These are phyloP conservation scores for Tryphoninae sp. DNA, from an alignment of 2,888 invertebrate genomes.

Conservation along the genomic window DNA sequence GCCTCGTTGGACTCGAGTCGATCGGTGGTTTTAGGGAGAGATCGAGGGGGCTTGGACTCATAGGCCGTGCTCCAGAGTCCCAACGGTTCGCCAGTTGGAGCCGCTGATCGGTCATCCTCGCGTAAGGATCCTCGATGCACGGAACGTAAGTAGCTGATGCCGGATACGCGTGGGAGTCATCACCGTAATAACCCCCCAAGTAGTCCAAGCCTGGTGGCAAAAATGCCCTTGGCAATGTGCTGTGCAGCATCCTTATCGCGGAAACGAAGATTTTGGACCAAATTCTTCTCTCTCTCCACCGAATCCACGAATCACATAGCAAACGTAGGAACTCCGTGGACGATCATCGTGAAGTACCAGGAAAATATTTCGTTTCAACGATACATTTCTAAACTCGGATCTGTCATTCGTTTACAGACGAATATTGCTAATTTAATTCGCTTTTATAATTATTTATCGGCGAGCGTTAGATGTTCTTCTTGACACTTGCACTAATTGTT, in stretches of 20 bases:
- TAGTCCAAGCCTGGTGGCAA: conserved; percentile 74
- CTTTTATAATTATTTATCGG: too few relatives aligned
- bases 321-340: too few relatives aligned
- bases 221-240: conserved; percentile 77
- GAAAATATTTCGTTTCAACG: not conserved
- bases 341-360: too few relatives aligned
- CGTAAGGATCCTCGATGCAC: conserved; percentile 69
- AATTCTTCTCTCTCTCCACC: not conserved
- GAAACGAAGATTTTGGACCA: not conserved
- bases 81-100: conserved; percentile 47
- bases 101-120: conserved; percentile 62
- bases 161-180: conserved; percentile 71
- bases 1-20: conserved; percentile 18
- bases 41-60: conserved; percentile 86
- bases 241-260: conserved; percentile 75
- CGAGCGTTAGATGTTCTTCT: too few relatives aligned
- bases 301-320: not conserved
- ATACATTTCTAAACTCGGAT: not conserved
- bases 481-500: too few relatives aligned
- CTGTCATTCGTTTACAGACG: too few relatives aligned
- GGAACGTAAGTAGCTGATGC: conserved; percentile 71
- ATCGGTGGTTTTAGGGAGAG: conserved; percentile 85
- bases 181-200: conserved; percentile 75
- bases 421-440: too few relatives aligned
- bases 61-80: conserved; percentile 64